phyloP scores from a whole-genome alignment of 2,888 invertebrate species.

The Pyrochroa serraticornis region DNA sequence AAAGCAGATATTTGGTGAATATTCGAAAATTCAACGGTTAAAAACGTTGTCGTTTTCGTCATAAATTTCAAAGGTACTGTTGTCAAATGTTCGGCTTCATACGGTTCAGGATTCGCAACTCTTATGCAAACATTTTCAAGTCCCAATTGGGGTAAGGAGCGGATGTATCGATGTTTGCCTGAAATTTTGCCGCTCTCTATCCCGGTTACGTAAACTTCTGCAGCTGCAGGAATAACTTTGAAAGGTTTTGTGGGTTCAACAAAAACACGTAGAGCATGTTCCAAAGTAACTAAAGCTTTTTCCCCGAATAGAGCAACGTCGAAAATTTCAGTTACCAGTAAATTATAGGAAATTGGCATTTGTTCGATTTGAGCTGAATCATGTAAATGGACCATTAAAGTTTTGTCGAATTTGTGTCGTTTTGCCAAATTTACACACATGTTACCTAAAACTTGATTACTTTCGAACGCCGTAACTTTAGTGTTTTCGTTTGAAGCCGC shows the following conservation, averaged over 20 bases:
- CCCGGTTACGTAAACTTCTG: constrained; percentile 69
- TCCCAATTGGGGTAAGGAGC: constrained; percentile 36
- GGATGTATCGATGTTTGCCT: constrained; percentile 57
- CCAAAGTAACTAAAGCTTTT: constrained; percentile 68
- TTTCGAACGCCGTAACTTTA: constrained; percentile 71
- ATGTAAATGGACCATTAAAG: constrained; percentile 61
- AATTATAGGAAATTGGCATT: constrained; percentile 54
- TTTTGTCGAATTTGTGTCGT: no score
- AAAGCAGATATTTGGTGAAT: constrained; percentile 57
- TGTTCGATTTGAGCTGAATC: constrained; percentile 65
- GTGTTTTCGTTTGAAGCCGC: constrained; percentile 60
- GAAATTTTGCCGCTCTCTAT: constrained; percentile 61
- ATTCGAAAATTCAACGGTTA: constrained; percentile 70
- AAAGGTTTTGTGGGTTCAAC: constrained; percentile 56
- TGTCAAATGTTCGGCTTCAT: constrained; percentile 73
- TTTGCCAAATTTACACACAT: background rate
- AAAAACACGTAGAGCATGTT: constrained; percentile 72
- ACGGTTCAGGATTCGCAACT: constrained; percentile 62
- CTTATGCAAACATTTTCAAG: constrained; percentile 51
- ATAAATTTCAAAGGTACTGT: constrained; percentile 63
- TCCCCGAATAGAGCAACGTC: constrained; percentile 84
- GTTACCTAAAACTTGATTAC: constrained; percentile 62
- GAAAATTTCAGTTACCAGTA: constrained; percentile 79
- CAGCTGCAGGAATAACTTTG: constrained; percentile 66
- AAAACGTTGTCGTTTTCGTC: constrained; percentile 63